Conservation (phyloP, 1,140 invertebrate genomes). For the Capitella teleta region DNA sequence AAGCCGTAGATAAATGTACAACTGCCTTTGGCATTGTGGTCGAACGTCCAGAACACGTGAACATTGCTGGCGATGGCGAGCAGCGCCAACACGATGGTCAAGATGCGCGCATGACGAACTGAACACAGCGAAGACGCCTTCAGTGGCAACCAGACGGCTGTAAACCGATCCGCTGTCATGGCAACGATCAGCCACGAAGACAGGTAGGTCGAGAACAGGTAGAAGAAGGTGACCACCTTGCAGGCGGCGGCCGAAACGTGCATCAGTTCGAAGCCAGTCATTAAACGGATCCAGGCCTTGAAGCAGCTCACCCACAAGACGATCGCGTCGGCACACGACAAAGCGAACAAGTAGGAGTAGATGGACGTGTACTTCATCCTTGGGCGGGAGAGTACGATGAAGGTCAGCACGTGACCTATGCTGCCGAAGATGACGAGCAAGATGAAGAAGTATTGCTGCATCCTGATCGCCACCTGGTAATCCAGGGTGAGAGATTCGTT, state of each 20-base stretch:
- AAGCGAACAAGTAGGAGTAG: slow-evolving; percentile 30
- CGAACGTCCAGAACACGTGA: slow-evolving; percentile 8
- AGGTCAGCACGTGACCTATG: no score
- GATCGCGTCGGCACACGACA: slow-evolving; percentile 31
- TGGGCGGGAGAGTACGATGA: no score
- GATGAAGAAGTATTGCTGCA: no score
- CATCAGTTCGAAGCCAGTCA: slow-evolving; percentile 3
- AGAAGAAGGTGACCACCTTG: not conserved
- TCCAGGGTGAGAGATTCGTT: no score
- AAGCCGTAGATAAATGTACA: no score
- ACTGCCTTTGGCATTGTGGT: no score
- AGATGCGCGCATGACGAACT: not conserved
- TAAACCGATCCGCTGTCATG: no score
- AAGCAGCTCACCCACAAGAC: slow-evolving; percentile 31
- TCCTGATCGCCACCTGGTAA: no score
- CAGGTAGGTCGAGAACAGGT: not conserved
- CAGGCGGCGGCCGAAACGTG: not conserved
- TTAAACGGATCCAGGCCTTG: slow-evolving; percentile 28
- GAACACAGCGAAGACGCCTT: not conserved
- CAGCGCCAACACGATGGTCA: not conserved
- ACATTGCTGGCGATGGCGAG: not conserved
- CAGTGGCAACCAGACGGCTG: no score
- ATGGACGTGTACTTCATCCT: slow-evolving; percentile 29
- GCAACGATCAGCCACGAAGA: no score
- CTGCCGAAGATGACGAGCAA: no score